phyloP scores from a whole-genome alignment of 2,888 invertebrate genomes.

The Troilus luridus region DNA sequence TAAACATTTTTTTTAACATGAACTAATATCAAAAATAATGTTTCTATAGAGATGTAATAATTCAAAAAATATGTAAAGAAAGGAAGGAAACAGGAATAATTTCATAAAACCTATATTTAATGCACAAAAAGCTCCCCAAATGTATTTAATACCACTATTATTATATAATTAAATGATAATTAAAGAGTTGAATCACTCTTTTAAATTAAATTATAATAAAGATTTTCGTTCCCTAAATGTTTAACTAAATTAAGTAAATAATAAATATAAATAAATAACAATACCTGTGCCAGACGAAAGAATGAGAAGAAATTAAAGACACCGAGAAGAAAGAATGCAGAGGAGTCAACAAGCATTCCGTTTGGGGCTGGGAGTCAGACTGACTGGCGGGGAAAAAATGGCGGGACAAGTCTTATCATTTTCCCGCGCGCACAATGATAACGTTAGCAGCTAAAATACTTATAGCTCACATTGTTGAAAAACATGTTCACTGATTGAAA shows the following conservation, averaged over 20 bases:
- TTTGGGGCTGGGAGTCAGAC: conserved; percentile 25
- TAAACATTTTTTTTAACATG: too few relatives aligned
- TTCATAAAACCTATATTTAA: too few relatives aligned
- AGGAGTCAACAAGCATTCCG: neutral
- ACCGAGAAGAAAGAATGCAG: neutral
- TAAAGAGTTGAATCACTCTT: too few relatives aligned
- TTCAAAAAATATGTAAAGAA: too few relatives aligned
- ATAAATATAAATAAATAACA: neutral
- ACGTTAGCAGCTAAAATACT: neutral
- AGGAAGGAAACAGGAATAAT: too few relatives aligned
- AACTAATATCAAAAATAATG: too few relatives aligned
- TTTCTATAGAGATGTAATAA: too few relatives aligned
- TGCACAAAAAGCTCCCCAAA: too few relatives aligned
- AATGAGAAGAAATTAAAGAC: neutral
- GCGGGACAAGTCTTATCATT: conserved; percentile 14
- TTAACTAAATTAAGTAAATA: neutral
- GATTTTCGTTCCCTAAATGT: too few relatives aligned
- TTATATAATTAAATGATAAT: too few relatives aligned
- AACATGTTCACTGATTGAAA: neutral
- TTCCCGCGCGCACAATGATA: neutral
- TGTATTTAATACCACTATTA: too few relatives aligned
- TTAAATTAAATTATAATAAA: too few relatives aligned
- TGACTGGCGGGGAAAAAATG: neutral
- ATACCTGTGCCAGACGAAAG: neutral
- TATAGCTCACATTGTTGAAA: neutral